These are phyloP conservation scores for Podotricha telesiphe DNA, from an alignment of 2,888 invertebrate genomes.

Conservation along the genomic window DNA sequence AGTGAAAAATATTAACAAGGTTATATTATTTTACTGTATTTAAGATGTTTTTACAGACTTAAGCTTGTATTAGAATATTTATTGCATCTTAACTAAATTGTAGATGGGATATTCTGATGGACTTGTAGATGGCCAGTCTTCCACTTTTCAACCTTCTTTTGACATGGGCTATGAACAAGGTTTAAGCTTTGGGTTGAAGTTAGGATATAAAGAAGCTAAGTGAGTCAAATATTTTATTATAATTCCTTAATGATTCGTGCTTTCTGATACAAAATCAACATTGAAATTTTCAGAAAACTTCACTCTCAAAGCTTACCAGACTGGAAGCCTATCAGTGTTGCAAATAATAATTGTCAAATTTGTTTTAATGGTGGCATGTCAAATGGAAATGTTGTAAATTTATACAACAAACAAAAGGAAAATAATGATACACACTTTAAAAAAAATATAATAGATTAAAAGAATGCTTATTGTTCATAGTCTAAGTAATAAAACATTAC, in stretches of 20 bases:
- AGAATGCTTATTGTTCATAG: background rate
- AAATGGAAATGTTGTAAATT: slow-evolving; percentile 63
- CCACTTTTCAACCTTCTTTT: slow-evolving; percentile 87
- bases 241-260: too few species aligned
- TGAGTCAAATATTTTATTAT: slow-evolving; percentile 46
- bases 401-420: slow-evolving; percentile 66
- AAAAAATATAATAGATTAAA: background rate
- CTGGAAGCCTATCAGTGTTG: slow-evolving; percentile 47
- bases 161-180: slow-evolving; percentile 88
- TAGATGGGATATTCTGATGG: slow-evolving; percentile 89
- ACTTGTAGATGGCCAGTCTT: slow-evolving; percentile 84
- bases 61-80: slow-evolving; percentile 12
- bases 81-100: background rate
- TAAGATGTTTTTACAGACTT: background rate
- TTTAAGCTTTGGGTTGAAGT: slow-evolving; percentile 82
- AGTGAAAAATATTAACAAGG: slow-evolving; percentile 62
- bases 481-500: background rate
- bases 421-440: slow-evolving; percentile 58
- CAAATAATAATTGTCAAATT: slow-evolving; percentile 69
- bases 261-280: background rate
- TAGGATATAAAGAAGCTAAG: slow-evolving; percentile 71
- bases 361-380: slow-evolving; percentile 55
- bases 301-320: slow-evolving; percentile 24
- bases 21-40: slow-evolving; percentile 33
- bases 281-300: slow-evolving; percentile 46